Percentiles rank a stretch among this genome's conserved stretches.
Evolutionary conservation across 1,140 invertebrate species (phyloP).

Genomic region (Papilio xuthus): DNA sequence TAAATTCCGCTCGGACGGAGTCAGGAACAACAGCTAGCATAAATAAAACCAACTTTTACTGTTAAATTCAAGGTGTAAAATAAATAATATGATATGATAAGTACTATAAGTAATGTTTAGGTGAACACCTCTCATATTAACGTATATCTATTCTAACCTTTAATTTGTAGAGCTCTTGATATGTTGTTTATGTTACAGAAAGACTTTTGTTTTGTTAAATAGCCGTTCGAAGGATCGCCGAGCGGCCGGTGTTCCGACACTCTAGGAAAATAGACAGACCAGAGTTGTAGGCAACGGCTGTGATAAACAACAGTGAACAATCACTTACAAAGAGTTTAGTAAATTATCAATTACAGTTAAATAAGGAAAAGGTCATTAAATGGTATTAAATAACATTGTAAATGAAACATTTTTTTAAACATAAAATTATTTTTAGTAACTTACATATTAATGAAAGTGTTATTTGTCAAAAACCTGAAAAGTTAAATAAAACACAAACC

Average conservation of each 20-base stretch:
- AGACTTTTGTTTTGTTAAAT: conserved; percentile 74
- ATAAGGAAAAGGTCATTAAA: neutral
- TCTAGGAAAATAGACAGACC: conserved; percentile 74
- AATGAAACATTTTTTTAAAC: too few relatives aligned
- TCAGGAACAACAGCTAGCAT: too few relatives aligned
- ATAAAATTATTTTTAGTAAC: neutral
- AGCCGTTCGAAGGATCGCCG: conserved; percentile 55
- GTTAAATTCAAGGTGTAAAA: neutral
- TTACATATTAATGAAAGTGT: neutral
- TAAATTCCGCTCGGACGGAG: too few relatives aligned
- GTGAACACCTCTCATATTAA: conserved; percentile 45
- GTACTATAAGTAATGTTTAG: conserved; percentile 64
- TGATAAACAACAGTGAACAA: conserved; percentile 49
- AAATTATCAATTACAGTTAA: too few relatives aligned
- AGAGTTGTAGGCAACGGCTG: conserved; percentile 52
- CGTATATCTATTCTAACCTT: conserved; percentile 52
- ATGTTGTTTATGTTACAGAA: conserved; percentile 72
- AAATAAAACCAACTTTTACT: too few relatives aligned
- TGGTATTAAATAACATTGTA: neutral
- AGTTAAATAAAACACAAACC: neutral
- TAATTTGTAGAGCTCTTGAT: conserved; percentile 63
- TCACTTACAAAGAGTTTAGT: neutral
- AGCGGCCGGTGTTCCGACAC: conserved; percentile 59
- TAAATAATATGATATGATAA: neutral
- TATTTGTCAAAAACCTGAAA: neutral